Evolutionary conservation across 2,888 invertebrate species (phyloP).

Genomic region (Acanthosoma haemorrhoidale): DNA sequence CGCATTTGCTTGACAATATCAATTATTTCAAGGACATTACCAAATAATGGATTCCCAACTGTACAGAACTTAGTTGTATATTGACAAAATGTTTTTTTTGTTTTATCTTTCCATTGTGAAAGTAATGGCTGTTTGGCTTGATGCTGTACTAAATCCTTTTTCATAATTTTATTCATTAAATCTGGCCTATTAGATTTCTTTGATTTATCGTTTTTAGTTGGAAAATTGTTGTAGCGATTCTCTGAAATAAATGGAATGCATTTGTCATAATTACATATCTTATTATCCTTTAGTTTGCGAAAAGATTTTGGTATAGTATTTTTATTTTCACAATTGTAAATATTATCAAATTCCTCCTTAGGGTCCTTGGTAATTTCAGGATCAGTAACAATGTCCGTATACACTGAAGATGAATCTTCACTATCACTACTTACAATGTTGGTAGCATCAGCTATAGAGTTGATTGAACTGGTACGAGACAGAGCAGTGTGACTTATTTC

Average conservation of each 20-base stretch:
- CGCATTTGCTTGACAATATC: background rate
- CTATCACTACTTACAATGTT: background rate
- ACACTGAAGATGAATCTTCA: background rate
- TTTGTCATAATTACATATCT: background rate
- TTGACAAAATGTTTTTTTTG: background rate
- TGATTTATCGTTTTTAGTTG: background rate
- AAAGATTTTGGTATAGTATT: background rate
- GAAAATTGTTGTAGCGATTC: background rate
- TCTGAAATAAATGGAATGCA: background rate
- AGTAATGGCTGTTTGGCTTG: background rate
- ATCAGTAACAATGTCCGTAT: constrained; percentile 1
- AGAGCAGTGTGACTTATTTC: background rate
- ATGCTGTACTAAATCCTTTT: background rate
- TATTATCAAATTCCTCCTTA: background rate
- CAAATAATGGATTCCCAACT: background rate
- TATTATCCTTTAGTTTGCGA: background rate
- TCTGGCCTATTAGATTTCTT: background rate
- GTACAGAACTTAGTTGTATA: background rate
- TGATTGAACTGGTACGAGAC: background rate
- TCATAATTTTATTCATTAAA: background rate
- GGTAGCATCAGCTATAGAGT: background rate
- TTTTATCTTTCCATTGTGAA: background rate
- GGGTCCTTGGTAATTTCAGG: background rate
- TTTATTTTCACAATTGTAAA: background rate
- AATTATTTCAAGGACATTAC: background rate